Base-by-base conservation (phyloP, 2,888 invertebrate genomes). In the Nomada fabriciana region DNA sequence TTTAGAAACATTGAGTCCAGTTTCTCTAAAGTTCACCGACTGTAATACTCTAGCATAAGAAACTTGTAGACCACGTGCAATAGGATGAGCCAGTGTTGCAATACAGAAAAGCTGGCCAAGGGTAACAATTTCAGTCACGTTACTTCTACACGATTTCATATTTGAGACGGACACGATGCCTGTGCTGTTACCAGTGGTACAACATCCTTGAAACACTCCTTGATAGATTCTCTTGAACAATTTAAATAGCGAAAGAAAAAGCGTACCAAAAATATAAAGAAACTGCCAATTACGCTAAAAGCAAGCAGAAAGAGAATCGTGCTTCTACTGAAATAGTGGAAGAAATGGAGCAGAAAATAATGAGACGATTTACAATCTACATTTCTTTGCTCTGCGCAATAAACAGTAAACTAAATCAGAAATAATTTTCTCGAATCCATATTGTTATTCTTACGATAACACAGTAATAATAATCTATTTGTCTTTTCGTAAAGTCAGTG, bases 131-230 rank as follows among this genome's bases (percentile, higher is more conserved):
- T 57, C 42, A 42, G 36, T 43, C 63, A n/a, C 25, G 72, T 73
- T 73, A 64, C 47, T 73, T 73, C 64, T 47, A 64, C 47, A 64
- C 64, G 64, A 73, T 73, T 64, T 64, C 64, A 57, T 63, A 63
- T 42, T 63, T 25, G 53, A 43, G 2, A 15, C 43, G n/a, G 43
- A 15, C 72, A 10, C 72, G 15, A 57, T 57, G 68, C 55, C 42
- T n/a, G 42, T 43, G 42, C 23, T 43, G 68, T 23, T 23, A 43
- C n/a, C 68, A 43, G 42, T 23, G 15, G 47, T 20, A 18, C 42
- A 55, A 55, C 42, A 13, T 42, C 25, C 36, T 1, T 23, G 20
- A 18, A 55, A 18, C 29, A 13, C 23, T 64, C 23, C 43, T 55
- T 43, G 18, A 11, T 36, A 3, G 55, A 47, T 73, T 64, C 64